Base-by-base conservation (phyloP, 2,113 vertebrate species). In the Perca schrenkii region DNA sequence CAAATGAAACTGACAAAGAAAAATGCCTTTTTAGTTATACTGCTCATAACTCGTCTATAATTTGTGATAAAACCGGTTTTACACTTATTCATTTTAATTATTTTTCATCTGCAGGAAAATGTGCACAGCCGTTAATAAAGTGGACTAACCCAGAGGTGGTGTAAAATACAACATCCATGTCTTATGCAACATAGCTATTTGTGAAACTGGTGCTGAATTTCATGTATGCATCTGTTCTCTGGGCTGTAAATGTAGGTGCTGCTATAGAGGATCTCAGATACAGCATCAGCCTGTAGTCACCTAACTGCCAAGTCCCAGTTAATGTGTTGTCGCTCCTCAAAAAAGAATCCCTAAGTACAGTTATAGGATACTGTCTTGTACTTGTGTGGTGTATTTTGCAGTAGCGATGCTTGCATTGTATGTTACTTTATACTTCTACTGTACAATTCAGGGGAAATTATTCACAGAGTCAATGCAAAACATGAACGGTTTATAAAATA, bases 221-320 rank as follows among this genome's bases (percentile, higher is more conserved):
- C 76, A 83, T 74, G 40, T 73, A 49, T 87, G 86, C 66, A 77
- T 88, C 68, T 78, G 71, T 68, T 78, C 54, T 53, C n/a, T 47
- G 16, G 74, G 67, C 66, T 87, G 78, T 88, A 91, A 88, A 89
- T 88, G 79, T 87, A 91, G 87, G 61, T 84, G 66, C 87, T 69
- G 77, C 87, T 88, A 21, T 78, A 84, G 68, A 81, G 62, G 67
- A 49, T 63, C 63, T 49, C 79, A 74, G 79, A 80, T 53, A 64
- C 17, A 25, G 28, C 25, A 64, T 8, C 31, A 31, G 47, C 34
- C 79, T 71, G 73, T 40, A 53, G 36, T 49, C n/a, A 15, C 34
- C 46, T 50, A 16, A n/a, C 60, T 56, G 80, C 58, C 36, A 57
- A 68, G 34, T 19, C 17, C 22, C 34, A 66, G 19, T 65, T 64